phyloP scores from a whole-genome alignment of 2,888 invertebrate species.

The Lycophotia porphyrea region DNA sequence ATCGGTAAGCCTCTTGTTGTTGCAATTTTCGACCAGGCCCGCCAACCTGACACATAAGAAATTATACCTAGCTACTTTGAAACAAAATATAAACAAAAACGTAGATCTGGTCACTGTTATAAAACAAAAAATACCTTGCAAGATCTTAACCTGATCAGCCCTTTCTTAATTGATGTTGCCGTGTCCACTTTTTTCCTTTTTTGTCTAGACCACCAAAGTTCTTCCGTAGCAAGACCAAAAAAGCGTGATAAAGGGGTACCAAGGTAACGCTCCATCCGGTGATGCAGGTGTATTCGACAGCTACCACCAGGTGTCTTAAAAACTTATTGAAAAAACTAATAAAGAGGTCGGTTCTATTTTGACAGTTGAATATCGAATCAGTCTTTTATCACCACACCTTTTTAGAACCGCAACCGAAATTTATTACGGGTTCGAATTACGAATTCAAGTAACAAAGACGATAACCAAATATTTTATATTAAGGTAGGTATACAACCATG shows the following conservation, averaged over 20 bases:
- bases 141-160: constrained; percentile 42
- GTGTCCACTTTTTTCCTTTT: constrained; percentile 33
- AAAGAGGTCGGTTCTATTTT: constrained; percentile 38
- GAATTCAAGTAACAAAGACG: constrained; percentile 8
- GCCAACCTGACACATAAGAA: background rate
- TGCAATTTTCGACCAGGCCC: background rate
- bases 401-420: constrained; percentile 18
- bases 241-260: constrained; percentile 65
- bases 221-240: constrained; percentile 52
- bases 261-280: constrained; percentile 61
- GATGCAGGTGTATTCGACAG: constrained; percentile 58
- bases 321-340: constrained; percentile 17
- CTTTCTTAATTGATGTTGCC: constrained; percentile 44
- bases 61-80: background rate
- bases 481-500: background rate
- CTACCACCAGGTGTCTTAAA: constrained; percentile 53
- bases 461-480: constrained; percentile 16
- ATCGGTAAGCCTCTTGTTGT: background rate
- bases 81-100: background rate
- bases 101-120: background rate
- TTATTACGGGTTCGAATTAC: constrained; percentile 38
- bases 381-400: constrained; percentile 17
- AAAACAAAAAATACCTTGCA: constrained; percentile 14
- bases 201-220: constrained; percentile 63
- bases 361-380: constrained; percentile 45